A percentile compares a stretch with the other conserved stretches of the same genome.
phyloP scores from a whole-genome alignment of 2,113 vertebrate species.

The Podiceps cristatus region DNA sequence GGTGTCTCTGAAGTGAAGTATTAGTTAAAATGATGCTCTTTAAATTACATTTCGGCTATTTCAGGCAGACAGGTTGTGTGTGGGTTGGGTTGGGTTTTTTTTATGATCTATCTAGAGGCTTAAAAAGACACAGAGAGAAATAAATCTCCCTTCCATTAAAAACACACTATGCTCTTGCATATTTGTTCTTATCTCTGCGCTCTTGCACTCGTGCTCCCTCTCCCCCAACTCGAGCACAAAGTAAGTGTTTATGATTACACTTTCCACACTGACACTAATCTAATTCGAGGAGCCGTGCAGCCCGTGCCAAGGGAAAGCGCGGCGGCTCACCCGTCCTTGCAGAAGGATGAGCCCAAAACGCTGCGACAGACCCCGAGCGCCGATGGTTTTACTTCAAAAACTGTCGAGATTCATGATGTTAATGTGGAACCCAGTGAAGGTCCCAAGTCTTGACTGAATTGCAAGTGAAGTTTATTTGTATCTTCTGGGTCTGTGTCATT shows the following conservation, averaged over 20 bases:
- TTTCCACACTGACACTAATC: conserved; percentile 46
- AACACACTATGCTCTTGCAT: conserved; percentile 69
- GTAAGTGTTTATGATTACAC: conserved; percentile 52
- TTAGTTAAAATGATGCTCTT: conserved; percentile 78
- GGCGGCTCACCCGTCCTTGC: not conserved
- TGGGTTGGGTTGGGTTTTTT: conserved; percentile 64
- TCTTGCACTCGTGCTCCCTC: not conserved
- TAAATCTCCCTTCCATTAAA: conserved; percentile 79
- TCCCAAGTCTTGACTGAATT: not conserved
- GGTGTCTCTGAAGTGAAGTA: conserved; percentile 75
- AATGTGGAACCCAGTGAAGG: not conserved
- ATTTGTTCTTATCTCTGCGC: conserved; percentile 64
- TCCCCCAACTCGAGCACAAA: conserved; percentile 38
- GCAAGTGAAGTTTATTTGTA: not conserved
- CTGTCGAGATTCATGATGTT: rapidly evolving
- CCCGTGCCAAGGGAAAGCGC: not conserved
- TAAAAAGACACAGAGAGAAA: conserved; percentile 77
- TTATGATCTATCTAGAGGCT: conserved; percentile 75
- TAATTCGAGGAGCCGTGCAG: not conserved
- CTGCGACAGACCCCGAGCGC: rapidly evolving
- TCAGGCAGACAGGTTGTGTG: conserved; percentile 71
- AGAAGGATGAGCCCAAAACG: not conserved
- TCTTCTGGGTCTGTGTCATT: not conserved
- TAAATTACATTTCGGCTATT: conserved; percentile 77
- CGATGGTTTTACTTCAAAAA: not conserved